A percentile compares a stretch with the other conserved stretches of the same genome.
phyloP scores from a whole-genome alignment of 2,113 vertebrate genomes.

The Monarcha castaneiventris region DNA sequence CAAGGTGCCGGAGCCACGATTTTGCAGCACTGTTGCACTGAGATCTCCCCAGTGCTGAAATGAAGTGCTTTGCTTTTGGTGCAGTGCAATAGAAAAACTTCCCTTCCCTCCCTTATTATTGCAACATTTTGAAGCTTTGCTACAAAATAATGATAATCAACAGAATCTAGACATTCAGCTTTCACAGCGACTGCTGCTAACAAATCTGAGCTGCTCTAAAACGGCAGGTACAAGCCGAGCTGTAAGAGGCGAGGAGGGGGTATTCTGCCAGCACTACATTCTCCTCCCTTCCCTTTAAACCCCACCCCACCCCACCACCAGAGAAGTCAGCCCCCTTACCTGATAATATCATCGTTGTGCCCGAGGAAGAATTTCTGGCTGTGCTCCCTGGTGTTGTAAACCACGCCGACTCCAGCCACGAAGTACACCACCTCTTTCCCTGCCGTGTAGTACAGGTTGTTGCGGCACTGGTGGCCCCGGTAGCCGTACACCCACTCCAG shows the following conservation, averaged over 20 bases:
- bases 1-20: not conserved
- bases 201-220: not conserved
- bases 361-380: slow-evolving; percentile 98
- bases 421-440: slow-evolving; percentile 98
- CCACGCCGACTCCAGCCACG: slow-evolving; percentile 95
- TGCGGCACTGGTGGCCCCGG: slow-evolving; percentile 96
- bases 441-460: slow-evolving; percentile 97
- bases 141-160: not conserved
- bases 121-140: not conserved
- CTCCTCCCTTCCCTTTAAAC: slow-evolving; percentile 47
- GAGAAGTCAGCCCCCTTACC: slow-evolving; percentile 75
- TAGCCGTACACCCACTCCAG: slow-evolving; percentile 99
- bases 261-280: slow-evolving; percentile 11
- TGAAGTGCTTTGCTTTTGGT: not conserved
- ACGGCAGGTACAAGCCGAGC: not conserved
- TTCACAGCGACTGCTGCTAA: not conserved
- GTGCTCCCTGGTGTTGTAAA: slow-evolving; percentile 96
- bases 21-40: slow-evolving; percentile 28
- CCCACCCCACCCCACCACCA: slow-evolving; percentile 37
- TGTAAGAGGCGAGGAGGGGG: not conserved
- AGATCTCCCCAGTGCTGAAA: not conserved
- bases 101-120: not conserved
- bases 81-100: not conserved
- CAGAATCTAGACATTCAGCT: not conserved
- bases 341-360: slow-evolving; percentile 99